These are phyloP conservation scores for Phenacoccus solenopsis DNA, from an alignment of 1,140 invertebrate genomes.

Conservation along the genomic window DNA sequence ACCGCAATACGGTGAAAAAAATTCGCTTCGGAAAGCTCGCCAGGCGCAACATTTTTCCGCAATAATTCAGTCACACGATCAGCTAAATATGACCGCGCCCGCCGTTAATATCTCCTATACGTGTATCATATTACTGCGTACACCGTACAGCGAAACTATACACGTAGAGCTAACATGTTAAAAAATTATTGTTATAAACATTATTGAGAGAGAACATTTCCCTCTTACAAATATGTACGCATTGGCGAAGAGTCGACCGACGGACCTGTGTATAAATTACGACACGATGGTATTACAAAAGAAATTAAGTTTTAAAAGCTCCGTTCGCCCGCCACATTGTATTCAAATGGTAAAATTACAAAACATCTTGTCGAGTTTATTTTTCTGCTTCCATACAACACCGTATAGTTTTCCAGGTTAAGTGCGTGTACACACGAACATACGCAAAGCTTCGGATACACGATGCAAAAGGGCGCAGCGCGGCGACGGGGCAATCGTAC, in stretches of 20 bases:
- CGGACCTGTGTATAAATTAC: background rate
- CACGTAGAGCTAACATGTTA: background rate
- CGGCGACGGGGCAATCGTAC: too few species aligned
- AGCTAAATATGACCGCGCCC: background rate
- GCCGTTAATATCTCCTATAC: background rate
- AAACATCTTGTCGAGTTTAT: background rate
- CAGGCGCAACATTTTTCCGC: background rate
- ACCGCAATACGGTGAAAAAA: background rate
- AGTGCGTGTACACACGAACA: background rate
- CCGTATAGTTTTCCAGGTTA: background rate
- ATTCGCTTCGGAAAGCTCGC: background rate
- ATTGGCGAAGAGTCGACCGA: background rate
- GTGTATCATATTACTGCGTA: background rate
- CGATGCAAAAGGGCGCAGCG: background rate
- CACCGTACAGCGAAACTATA: too few species aligned
- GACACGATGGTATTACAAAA: background rate
- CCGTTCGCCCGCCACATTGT: background rate
- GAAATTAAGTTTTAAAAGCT: conserved; percentile 1
- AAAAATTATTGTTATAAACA: background rate
- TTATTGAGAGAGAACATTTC: background rate
- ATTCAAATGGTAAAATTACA: background rate
- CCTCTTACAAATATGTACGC: background rate
- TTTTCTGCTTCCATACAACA: background rate
- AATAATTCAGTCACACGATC: background rate
- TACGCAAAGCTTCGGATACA: background rate